Percentiles rank a stretch among this genome's conserved stretches.
Conservation (phyloP, 1,140 invertebrate species). For the Lasaia peninsularis region DNA sequence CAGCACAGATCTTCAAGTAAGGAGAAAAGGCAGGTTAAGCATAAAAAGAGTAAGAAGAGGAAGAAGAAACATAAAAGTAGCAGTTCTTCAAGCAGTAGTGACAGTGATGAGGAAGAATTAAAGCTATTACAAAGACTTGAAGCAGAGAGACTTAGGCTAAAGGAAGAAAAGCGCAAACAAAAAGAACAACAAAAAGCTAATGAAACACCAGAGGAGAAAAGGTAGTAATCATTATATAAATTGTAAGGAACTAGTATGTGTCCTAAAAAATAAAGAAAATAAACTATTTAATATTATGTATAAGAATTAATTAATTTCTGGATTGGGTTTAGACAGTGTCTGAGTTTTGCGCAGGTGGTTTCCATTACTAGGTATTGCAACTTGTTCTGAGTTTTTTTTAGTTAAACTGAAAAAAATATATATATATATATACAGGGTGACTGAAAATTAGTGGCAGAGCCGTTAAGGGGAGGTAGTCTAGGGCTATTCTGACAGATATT, state of each 20-base stretch:
- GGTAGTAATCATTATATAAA: constrained; percentile 31
- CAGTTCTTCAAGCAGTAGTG: constrained; percentile 40
- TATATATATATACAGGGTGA: background rate
- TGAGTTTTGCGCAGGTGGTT: too few species aligned
- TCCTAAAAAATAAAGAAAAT: background rate
- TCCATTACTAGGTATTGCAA: too few species aligned
- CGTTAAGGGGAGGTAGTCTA: constrained; percentile 2
- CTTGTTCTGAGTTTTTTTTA: too few species aligned
- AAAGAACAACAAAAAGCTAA: constrained; percentile 92
- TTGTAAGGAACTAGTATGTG: too few species aligned
- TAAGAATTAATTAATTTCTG: too few species aligned
- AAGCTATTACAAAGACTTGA: constrained; percentile 85
- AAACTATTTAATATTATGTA: background rate
- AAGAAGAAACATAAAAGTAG: constrained; percentile 32
- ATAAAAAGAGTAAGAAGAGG: constrained; percentile 59
- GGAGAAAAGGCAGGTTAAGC: constrained; percentile 42
- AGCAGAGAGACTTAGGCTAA: constrained; percentile 81
- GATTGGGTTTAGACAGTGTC: too few species aligned
- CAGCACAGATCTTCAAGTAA: constrained; percentile 43
- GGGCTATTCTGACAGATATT: background rate
- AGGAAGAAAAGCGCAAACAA: constrained; percentile 82
- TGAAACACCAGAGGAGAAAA: constrained; percentile 97
- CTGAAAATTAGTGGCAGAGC: background rate
- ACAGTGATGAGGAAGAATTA: constrained; percentile 79
- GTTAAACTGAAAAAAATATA: too few species aligned